Percentiles rank a stretch among this genome's conserved stretches.
Evolutionary conservation across 2,113 vertebrate species (phyloP).

Genomic region (Colinus virginianus): DNA sequence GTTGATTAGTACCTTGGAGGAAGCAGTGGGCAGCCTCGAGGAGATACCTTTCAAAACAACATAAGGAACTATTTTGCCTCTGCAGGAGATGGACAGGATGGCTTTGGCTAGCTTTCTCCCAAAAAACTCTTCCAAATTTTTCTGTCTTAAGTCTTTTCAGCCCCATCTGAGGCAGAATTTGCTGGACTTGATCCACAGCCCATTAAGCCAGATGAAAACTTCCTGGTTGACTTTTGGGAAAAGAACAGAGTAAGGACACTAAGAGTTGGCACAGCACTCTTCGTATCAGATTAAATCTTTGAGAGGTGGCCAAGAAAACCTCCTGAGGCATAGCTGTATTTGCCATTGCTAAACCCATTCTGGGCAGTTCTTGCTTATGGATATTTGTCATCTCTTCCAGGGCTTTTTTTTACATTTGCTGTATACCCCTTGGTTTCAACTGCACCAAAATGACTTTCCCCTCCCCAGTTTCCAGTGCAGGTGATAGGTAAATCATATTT

Average conservation of each 20-base stretch:
- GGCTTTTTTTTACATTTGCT: neutral
- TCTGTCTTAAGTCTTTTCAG: neutral
- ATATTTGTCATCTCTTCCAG: neutral
- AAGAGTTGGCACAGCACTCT: neutral
- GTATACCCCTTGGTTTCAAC: neutral
- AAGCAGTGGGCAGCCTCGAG: neutral
- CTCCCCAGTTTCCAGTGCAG: neutral
- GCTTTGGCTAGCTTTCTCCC: neutral
- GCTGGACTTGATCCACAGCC: neutral
- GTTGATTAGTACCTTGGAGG: neutral
- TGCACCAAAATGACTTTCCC: neutral
- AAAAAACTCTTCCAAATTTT: neutral
- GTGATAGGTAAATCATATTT: conserved; percentile 6
- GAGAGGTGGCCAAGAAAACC: neutral
- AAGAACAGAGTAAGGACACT: neutral
- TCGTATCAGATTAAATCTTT: neutral
- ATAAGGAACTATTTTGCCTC: neutral
- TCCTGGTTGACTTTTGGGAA: neutral
- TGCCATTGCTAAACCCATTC: fast-evolving
- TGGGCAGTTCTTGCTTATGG: neutral
- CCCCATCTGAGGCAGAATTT: neutral
- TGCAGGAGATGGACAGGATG: neutral
- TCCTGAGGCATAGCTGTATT: neutral
- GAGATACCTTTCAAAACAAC: neutral
- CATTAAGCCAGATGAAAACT: neutral